Conservation (phyloP, 2,113 vertebrate species). For the Etheostoma cragini region DNA sequence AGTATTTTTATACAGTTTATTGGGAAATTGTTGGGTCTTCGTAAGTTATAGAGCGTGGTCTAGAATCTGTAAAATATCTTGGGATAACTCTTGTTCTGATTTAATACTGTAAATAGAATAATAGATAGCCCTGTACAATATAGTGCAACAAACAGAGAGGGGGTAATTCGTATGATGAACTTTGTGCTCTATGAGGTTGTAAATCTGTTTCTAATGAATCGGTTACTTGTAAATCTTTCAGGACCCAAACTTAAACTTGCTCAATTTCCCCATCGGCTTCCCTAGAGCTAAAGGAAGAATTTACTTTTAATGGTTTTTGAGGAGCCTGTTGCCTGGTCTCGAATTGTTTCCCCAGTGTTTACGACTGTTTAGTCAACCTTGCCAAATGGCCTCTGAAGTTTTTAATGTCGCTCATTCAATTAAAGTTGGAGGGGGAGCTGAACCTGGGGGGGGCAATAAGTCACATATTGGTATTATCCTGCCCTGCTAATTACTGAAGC, state of each 20-base stretch:
- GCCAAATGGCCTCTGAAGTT: conserved; percentile 79
- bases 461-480: conserved; percentile 82
- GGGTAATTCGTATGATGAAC: background rate
- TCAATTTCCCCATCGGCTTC: background rate
- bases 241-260: background rate
- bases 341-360: conserved; percentile 74
- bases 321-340: conserved; percentile 24
- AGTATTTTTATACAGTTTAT: too few relatives aligned
- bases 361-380: conserved; percentile 81
- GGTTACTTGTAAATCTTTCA: background rate
- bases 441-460: conserved; percentile 80
- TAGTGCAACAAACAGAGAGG: background rate
- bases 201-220: background rate
- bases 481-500: conserved; percentile 82
- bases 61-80: too few relatives aligned
- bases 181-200: background rate
- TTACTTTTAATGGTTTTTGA: conserved; percentile 41
- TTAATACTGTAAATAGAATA: too few relatives aligned
- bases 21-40: too few relatives aligned
- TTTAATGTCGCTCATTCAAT: conserved; percentile 84
- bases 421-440: conserved; percentile 75
- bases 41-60: too few relatives aligned
- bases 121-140: background rate
- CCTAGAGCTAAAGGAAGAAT: conserved; percentile 39
- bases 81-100: too few relatives aligned